These are phyloP conservation scores for Athalia rosae DNA, from an alignment of 2,888 invertebrate genomes.

Conservation along the genomic window DNA sequence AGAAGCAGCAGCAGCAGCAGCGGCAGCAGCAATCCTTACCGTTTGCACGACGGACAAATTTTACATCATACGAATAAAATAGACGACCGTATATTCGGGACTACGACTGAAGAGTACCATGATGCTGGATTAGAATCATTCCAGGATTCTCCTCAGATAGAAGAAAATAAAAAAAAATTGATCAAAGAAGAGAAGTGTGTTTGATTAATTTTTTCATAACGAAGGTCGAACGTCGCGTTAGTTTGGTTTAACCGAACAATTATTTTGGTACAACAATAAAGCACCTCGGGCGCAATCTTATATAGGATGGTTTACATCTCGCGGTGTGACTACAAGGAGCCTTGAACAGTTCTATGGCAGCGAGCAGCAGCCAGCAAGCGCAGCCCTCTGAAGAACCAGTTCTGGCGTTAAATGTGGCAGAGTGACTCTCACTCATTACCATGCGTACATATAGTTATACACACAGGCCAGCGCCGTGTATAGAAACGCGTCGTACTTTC, in stretches of 20 bases:
- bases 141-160: too few species aligned
- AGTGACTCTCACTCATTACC: constrained; percentile 65
- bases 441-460: constrained; percentile 43
- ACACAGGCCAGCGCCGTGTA: constrained; percentile 37
- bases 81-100: neutral
- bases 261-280: neutral
- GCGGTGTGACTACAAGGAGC: constrained; percentile 30
- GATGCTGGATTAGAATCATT: too few species aligned
- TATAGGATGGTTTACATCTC: constrained; percentile 18
- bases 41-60: neutral
- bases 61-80: neutral
- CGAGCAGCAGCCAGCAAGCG: neutral
- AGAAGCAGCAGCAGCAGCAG: neutral
- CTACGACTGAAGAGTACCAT: too few species aligned
- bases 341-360: constrained; percentile 53
- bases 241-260: neutral
- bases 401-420: constrained; percentile 64
- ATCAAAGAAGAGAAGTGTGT: neutral
- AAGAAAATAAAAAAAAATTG: neutral
- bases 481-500: constrained; percentile 56
- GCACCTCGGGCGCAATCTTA: constrained; percentile 19
- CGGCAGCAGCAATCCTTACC: neutral
- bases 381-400: constrained; percentile 63
- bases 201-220: neutral
- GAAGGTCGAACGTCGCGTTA: neutral